Base-by-base conservation (phyloP, 2,113 vertebrate species). In the Sinocyclocheilus grahami region DNA sequence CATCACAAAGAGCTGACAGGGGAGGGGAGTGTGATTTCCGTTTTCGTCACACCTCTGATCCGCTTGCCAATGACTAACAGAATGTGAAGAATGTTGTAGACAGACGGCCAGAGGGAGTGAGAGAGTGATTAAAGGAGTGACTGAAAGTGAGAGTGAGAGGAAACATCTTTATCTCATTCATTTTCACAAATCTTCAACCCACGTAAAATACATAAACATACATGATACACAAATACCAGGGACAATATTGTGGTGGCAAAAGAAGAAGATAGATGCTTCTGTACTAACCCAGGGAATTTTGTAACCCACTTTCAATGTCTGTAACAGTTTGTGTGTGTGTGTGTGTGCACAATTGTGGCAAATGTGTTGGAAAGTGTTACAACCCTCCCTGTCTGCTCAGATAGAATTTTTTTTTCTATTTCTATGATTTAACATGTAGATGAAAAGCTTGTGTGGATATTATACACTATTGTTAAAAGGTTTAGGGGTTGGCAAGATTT, bases 21-120 rank as follows among this genome's bases (percentile, higher is more conserved):
- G 46, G 71, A 63, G 60, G 46, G 53, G 27, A 86, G 69, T 63
- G 65, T 65, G 58, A 87, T 69, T 86, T 87, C 84, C 80, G 58
- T 80, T 89, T 77, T 82, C 55, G 53, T 78, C 88, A 74, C 16
- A 33, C 39, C 53, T 53, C 71, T 33, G 71, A 76, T 76, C 33
- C 48, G 53, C 30, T 55, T 83, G 24, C 42, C 65, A 83, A 14
- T 79, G 75, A 78, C 18, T 60, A 48, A 51, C 33, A 42, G 83
- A 72, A 85, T 83, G 74, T 51, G 37, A 62, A 84, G 79, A 88
- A 88, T 88, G 48, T 33, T 14, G 27, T 7, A 58, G 80, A 14
- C 53, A 55, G 76, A 30, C 30, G n/a, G 62, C 30, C 30, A 33
- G 30, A 51, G n/a, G 16, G 37, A 37, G 37, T 12, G 11, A 42